phyloP scores from a whole-genome alignment of 2,888 invertebrate genomes.

The Papilio gigon region DNA sequence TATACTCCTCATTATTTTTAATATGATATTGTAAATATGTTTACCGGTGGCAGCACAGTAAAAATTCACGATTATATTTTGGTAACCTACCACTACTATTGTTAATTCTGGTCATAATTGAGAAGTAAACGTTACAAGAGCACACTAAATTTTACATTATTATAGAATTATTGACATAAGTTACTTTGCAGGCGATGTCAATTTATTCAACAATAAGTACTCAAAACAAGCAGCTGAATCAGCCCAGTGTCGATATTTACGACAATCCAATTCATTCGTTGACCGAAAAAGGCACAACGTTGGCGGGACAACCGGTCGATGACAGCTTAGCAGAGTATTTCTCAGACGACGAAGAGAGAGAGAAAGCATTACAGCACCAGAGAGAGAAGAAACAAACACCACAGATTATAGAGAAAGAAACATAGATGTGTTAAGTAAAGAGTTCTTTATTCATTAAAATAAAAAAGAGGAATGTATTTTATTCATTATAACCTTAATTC shows the following conservation, averaged over 20 bases:
- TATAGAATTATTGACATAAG: neutral
- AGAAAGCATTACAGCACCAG: conserved; percentile 66
- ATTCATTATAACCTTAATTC: conserved; percentile 12
- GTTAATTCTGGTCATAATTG: too few species aligned
- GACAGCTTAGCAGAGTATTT: conserved; percentile 75
- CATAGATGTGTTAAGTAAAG: conserved; percentile 60
- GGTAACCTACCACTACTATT: too few species aligned
- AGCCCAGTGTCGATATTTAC: conserved; percentile 54
- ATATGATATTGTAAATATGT: too few species aligned
- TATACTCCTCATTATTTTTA: too few species aligned
- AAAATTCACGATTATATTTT: too few species aligned
- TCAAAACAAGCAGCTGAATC: conserved; percentile 61
- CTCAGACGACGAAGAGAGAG: conserved; percentile 79
- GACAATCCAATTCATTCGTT: conserved; percentile 65
- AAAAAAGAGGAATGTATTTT: conserved; percentile 37
- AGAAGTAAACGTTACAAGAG: too few species aligned
- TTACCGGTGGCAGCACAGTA: too few species aligned
- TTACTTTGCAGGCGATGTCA: conserved; percentile 80
- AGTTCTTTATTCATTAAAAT: conserved; percentile 61
- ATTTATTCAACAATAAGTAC: conserved; percentile 83
- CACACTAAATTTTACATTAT: neutral
- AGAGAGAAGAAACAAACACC: conserved; percentile 67
- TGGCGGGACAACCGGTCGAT: conserved; percentile 66
- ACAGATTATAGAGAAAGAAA: conserved; percentile 67
- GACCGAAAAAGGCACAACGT: conserved; percentile 64